Percentiles rank a stretch among this genome's conserved stretches.
Conservation (phyloP, 2,113 vertebrate genomes). For the Amblyopsis rosae region DNA sequence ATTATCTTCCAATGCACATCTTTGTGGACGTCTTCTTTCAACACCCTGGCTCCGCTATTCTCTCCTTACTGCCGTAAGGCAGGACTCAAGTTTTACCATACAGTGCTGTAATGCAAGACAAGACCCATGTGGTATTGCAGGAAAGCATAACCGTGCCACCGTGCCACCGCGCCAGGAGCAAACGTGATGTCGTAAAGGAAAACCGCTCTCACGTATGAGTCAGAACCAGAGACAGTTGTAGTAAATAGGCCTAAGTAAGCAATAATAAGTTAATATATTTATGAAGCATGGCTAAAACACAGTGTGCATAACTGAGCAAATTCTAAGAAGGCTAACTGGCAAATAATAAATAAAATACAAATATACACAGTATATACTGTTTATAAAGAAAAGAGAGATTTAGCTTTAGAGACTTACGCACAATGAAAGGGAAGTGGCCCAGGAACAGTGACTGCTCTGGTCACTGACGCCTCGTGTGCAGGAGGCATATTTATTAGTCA, state of each 20-base stretch:
- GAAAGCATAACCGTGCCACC: not conserved
- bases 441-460: slow-evolving; percentile 15
- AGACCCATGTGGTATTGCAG: slow-evolving; percentile 5
- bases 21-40: slow-evolving; percentile 37
- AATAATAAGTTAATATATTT: too few species aligned
- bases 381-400: too few species aligned
- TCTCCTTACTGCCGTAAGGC: slow-evolving; percentile 32
- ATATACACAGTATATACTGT: too few species aligned
- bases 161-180: not conserved
- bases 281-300: too few species aligned
- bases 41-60: slow-evolving; percentile 25
- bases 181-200: not conserved
- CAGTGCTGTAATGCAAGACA: slow-evolving; percentile 26
- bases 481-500: too few species aligned
- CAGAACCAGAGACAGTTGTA: not conserved
- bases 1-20: slow-evolving; percentile 49
- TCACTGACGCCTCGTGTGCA: too few species aligned
- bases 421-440: slow-evolving; percentile 50
- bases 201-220: slow-evolving; percentile 36
- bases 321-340: not conserved
- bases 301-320: not conserved
- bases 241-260: not conserved
- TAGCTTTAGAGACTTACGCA: slow-evolving; percentile 12
- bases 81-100: slow-evolving; percentile 33
- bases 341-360: too few species aligned